Evolutionary conservation across 2,888 invertebrate species (phyloP).

Genomic region (Epinotia nisella): DNA sequence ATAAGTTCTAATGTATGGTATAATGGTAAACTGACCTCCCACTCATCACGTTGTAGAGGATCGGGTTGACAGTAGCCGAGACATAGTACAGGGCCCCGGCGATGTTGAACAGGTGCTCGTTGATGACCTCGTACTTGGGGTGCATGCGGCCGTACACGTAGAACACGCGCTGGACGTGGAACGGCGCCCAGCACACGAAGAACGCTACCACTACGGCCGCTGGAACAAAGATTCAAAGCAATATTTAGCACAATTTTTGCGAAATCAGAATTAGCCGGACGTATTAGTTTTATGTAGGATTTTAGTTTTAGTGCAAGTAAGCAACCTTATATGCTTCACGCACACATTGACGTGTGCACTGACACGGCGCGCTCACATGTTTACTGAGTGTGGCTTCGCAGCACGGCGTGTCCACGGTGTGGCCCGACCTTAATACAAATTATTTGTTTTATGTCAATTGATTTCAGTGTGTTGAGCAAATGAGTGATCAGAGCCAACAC

Average conservation of each 20-base stretch:
- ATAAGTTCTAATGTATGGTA: too few species aligned
- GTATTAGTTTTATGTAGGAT: too few species aligned
- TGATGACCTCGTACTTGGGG: constrained; percentile 86
- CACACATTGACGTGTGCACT: too few species aligned
- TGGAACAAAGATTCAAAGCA: constrained; percentile 70
- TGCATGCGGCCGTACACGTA: constrained; percentile 88
- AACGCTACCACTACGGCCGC: constrained; percentile 97
- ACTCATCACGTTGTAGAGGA: constrained; percentile 93
- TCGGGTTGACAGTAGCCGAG: constrained; percentile 93
- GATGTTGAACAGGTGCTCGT: constrained; percentile 91
- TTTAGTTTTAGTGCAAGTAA: too few species aligned
- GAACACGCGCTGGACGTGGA: constrained; percentile 95
- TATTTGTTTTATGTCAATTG: too few species aligned
- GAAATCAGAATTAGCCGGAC: too few species aligned
- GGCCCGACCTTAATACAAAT: too few species aligned
- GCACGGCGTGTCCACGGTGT: too few species aligned
- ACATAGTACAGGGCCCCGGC: constrained; percentile 95
- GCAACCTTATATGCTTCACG: too few species aligned
- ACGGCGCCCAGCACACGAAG: constrained; percentile 98
- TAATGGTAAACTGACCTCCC: constrained; percentile 65
- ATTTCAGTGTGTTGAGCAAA: not conserved
- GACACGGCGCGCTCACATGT: not conserved
- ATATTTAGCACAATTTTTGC: not conserved
- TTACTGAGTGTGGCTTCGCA: not conserved
- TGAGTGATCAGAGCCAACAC: not conserved